Percentiles rank a stretch among this genome's conserved stretches.
Conservation (phyloP, 2,797 vertebrate species). For the Rallus crepitans region DNA sequence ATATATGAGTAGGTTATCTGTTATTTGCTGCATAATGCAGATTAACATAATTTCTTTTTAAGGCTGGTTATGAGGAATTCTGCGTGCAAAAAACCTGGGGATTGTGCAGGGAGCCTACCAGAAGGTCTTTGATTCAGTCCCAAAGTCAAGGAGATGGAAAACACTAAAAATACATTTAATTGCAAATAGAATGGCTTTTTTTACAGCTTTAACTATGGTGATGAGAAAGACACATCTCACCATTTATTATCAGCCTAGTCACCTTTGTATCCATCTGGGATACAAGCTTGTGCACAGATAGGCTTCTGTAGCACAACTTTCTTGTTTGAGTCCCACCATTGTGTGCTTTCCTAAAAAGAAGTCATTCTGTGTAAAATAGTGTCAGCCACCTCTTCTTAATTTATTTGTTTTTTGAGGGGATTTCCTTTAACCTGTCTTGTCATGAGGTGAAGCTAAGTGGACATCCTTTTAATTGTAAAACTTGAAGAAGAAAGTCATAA, state of each 20-base stretch:
- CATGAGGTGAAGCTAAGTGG: neutral
- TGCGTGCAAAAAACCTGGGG: neutral
- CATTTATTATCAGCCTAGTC: neutral
- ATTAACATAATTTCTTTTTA: neutral
- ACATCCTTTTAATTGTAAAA: neutral
- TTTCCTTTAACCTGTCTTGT: neutral
- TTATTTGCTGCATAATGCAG: neutral
- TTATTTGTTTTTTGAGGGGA: neutral
- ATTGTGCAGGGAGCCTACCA: neutral
- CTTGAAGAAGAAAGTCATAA: neutral
- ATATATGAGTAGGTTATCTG: neutral
- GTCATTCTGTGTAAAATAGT: neutral
- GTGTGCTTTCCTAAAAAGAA: neutral
- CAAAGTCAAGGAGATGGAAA: neutral
- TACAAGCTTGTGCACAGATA: neutral
- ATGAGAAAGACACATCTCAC: neutral
- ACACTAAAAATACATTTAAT: neutral
- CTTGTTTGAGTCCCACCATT: neutral
- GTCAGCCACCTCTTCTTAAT: neutral
- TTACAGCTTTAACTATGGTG: neutral
- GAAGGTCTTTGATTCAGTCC: neutral
- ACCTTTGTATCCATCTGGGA: neutral
- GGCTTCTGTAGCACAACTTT: neutral
- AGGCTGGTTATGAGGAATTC: neutral
- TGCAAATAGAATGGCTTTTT: neutral